Evolutionary conservation across 2,888 invertebrate genomes (phyloP).

Genomic region (Oxyteleia sp.): DNA sequence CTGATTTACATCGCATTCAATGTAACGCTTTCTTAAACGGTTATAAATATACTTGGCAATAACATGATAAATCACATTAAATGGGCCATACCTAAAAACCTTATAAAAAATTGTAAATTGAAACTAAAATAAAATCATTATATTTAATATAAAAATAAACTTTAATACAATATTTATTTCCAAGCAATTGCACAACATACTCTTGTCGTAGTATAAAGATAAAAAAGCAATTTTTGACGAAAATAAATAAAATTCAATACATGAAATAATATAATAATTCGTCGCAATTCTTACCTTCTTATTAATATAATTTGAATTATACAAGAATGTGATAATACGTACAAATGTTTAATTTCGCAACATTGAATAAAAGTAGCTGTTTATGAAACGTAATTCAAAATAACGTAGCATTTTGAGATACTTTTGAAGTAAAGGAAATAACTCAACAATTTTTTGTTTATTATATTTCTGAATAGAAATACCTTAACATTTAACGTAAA

Average conservation of each 20-base stretch:
- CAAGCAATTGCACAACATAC: slow-evolving; percentile 40
- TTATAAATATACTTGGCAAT: slow-evolving; percentile 43
- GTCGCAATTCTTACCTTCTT: not conserved
- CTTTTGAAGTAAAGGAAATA: too few species aligned
- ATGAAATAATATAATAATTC: not conserved
- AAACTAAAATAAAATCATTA: slow-evolving; percentile 27
- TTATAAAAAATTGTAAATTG: slow-evolving; percentile 27
- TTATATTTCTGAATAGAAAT: too few species aligned
- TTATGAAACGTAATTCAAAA: slow-evolving; percentile 24
- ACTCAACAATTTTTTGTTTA: too few species aligned
- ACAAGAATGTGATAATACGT: not conserved
- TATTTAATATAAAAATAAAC: slow-evolving; percentile 59
- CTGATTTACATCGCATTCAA: too few species aligned
- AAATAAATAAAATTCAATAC: slow-evolving; percentile 23
- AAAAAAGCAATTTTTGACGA: slow-evolving; percentile 23
- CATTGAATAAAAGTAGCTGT: slow-evolving; percentile 9
- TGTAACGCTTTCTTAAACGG: slow-evolving; percentile 38
- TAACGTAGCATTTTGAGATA: too few species aligned
- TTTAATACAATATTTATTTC: slow-evolving; percentile 50
- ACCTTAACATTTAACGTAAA: too few species aligned
- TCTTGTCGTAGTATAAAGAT: slow-evolving; percentile 9
- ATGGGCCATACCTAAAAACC: slow-evolving; percentile 29
- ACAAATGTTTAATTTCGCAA: slow-evolving; percentile 8
- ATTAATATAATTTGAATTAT: slow-evolving; percentile 14
- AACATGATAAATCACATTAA: slow-evolving; percentile 44